Evolutionary conservation across 2,888 invertebrate genomes (phyloP).

Genomic region (Andrena bucephala): DNA sequence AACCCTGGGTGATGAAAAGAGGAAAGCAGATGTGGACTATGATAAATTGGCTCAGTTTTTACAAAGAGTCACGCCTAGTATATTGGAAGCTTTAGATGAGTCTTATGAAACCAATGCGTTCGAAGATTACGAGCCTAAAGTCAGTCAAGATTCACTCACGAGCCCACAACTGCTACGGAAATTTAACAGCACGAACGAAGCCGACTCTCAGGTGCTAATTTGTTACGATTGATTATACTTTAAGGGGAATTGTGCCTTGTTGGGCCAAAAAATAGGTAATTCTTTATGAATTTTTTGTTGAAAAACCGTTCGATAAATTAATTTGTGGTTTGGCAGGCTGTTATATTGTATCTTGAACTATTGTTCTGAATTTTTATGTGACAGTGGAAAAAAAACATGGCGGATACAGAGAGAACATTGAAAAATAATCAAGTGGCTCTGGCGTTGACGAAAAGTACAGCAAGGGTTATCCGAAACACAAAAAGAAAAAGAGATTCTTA

Average conservation of each 20-base stretch:
- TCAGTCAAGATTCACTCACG: slow-evolving; percentile 65
- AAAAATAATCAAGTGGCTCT: too few species aligned
- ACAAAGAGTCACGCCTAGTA: slow-evolving; percentile 79
- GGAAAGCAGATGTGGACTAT: slow-evolving; percentile 75
- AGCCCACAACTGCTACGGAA: slow-evolving; percentile 76
- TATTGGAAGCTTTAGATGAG: slow-evolving; percentile 81
- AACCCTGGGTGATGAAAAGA: slow-evolving; percentile 70
- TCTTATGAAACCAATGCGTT: slow-evolving; percentile 79
- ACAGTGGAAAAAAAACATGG: too few species aligned
- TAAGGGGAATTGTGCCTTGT: background rate
- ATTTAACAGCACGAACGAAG: slow-evolving; percentile 70
- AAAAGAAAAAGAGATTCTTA: too few species aligned
- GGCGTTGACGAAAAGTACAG: too few species aligned
- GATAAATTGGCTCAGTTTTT: slow-evolving; percentile 80
- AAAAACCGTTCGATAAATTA: too few species aligned
- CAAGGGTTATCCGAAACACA: too few species aligned
- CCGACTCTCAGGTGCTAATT: slow-evolving; percentile 72
- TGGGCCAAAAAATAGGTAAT: too few species aligned
- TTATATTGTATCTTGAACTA: too few species aligned
- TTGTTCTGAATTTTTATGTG: too few species aligned
- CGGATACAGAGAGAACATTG: too few species aligned
- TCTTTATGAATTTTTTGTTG: too few species aligned
- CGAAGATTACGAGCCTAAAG: slow-evolving; percentile 78
- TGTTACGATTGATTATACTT: background rate
- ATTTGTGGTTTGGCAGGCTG: too few species aligned